Conservation (phyloP, 2,113 vertebrate species). For the Sander vitreus region DNA sequence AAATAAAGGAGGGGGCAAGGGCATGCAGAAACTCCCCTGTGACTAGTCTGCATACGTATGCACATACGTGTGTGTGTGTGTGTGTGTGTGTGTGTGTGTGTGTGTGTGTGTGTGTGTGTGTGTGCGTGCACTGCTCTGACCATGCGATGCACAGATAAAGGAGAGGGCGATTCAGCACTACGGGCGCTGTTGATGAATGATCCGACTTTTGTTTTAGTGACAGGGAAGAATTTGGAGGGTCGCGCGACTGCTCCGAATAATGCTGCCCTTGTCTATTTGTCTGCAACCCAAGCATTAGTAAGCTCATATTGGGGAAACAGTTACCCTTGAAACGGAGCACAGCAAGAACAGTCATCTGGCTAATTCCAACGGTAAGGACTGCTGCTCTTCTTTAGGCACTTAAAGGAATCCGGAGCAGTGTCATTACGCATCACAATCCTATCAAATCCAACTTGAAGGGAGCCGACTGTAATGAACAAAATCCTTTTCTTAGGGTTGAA, state of each 20-base stretch:
- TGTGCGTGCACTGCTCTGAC: constrained; percentile 52
- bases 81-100: constrained; percentile 33
- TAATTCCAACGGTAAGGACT: constrained; percentile 64
- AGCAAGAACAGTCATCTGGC: constrained; percentile 76
- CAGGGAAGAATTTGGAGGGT: constrained; percentile 81
- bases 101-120: constrained; percentile 44
- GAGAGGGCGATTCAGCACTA: constrained; percentile 84
- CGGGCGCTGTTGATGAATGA: constrained; percentile 82
- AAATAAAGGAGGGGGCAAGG: constrained; percentile 53
- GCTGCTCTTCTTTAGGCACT: constrained; percentile 56
- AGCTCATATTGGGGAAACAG: constrained; percentile 82
- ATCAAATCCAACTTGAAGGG: constrained; percentile 44
- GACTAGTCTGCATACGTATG: constrained; percentile 30
- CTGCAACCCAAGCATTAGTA: constrained; percentile 83
- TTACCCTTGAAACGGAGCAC: constrained; percentile 81
- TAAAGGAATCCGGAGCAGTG: constrained; percentile 49
- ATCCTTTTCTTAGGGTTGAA: neutral
- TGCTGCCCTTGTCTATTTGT: constrained; percentile 84
- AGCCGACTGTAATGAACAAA: constrained; percentile 2
- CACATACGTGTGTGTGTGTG: neutral
- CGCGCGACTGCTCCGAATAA: constrained; percentile 80
- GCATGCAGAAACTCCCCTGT: constrained; percentile 53
- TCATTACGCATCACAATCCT: constrained; percentile 13
- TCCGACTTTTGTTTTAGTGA: constrained; percentile 86
- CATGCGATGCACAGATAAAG: constrained; percentile 78